These are phyloP conservation scores for Sesia apiformis DNA, from an alignment of 2,888 invertebrate species.

Conservation along the genomic window DNA sequence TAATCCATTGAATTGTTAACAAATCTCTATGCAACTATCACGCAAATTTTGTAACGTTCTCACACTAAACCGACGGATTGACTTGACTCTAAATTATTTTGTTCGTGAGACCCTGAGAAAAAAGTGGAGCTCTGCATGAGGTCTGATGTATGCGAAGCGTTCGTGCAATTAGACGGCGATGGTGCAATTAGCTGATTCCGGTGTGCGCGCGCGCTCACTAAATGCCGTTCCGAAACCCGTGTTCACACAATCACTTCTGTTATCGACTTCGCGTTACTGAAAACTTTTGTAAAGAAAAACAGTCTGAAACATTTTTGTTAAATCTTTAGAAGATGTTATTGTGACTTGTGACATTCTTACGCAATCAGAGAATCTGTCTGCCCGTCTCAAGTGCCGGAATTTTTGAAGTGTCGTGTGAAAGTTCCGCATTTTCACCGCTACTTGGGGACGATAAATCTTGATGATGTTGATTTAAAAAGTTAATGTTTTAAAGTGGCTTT, in stretches of 20 bases:
- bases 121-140: constrained; percentile 22
- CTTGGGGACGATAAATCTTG: constrained; percentile 3
- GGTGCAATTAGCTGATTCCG: constrained; percentile 36
- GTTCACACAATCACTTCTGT: neutral
- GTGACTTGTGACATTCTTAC: constrained; percentile 5
- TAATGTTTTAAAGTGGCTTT: neutral
- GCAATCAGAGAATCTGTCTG: constrained; percentile 7
- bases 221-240: constrained; percentile 20
- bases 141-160: constrained; percentile 28
- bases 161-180: constrained; percentile 35
- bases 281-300: neutral
- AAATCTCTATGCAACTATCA: too few species aligned
- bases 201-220: constrained; percentile 16
- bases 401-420: constrained; percentile 27
- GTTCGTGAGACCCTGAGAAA: constrained; percentile 24
- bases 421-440: constrained; percentile 23
- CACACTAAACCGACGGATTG: too few species aligned
- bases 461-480: constrained; percentile 1
- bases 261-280: neutral
- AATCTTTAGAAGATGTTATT: neutral
- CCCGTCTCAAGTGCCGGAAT: constrained; percentile 7
- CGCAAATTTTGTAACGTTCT: too few species aligned
- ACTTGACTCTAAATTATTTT: too few species aligned
- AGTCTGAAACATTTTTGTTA: neutral
- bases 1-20: too few species aligned